These are phyloP conservation scores for Diphyllodes magnificus DNA, from an alignment of 2,113 vertebrate species.

Conservation along the genomic window DNA sequence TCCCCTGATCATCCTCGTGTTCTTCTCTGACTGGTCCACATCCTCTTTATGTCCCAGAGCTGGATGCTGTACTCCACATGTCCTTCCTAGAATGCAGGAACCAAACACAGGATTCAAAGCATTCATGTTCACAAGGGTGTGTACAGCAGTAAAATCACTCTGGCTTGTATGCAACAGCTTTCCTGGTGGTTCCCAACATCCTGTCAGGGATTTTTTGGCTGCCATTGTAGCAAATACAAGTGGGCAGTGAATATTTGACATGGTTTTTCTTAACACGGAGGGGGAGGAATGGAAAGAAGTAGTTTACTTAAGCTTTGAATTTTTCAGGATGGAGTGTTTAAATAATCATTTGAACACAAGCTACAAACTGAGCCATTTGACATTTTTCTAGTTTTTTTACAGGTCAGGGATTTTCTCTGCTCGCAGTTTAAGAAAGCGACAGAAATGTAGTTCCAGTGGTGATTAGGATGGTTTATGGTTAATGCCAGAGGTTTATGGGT, in stretches of 20 bases:
- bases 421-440: not conserved
- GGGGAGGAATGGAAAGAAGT: not conserved
- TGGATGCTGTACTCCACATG: rapidly evolving
- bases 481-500: not conserved
- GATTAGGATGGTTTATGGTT: conserved; percentile 33
- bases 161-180: not conserved
- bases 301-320: conserved; percentile 19
- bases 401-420: conserved; percentile 21
- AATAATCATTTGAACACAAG: conserved; percentile 43
- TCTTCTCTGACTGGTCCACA: not conserved
- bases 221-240: not conserved
- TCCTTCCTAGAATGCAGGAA: not conserved
- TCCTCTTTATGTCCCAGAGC: not conserved
- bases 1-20: not conserved
- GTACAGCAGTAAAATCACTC: not conserved
- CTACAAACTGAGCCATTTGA: conserved; percentile 20
- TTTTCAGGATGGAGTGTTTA: conserved; percentile 33
- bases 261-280: not conserved
- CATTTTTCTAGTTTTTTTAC: not conserved
- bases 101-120: not conserved
- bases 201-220: not conserved
- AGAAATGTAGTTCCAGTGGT: not conserved
- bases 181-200: not conserved
- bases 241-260: not conserved
- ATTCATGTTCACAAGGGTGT: not conserved